A percentile compares a stretch with the other conserved stretches of the same genome.
These are phyloP conservation scores for Hafferia zeledoni DNA, from an alignment of 2,797 vertebrate genomes.

Conservation along the genomic window DNA sequence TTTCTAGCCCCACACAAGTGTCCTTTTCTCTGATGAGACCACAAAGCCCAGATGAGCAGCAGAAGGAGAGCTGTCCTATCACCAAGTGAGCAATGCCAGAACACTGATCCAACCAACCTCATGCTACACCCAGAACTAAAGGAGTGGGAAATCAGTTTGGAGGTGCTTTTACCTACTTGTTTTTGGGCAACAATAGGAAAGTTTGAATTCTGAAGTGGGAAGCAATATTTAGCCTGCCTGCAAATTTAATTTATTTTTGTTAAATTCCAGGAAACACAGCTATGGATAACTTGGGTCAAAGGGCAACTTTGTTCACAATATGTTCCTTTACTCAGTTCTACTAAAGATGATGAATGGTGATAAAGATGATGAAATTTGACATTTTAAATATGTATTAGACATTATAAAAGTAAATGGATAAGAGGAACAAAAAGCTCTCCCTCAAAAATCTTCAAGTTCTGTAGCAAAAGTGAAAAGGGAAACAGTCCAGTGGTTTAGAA, in stretches of 20 bases:
- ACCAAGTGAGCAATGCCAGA: fast-evolving
- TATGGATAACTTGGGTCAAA: neutral
- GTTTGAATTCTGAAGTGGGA: neutral
- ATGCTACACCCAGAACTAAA: neutral
- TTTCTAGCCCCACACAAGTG: neutral
- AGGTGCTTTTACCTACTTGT: neutral
- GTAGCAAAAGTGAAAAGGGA: neutral
- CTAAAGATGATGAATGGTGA: neutral
- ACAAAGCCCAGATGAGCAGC: neutral
- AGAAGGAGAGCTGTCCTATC: neutral
- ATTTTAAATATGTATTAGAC: neutral
- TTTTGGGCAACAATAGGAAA: neutral
- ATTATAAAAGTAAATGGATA: neutral
- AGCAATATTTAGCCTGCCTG: neutral
- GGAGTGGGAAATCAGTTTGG: neutral
- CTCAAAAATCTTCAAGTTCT: neutral
- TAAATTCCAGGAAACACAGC: neutral
- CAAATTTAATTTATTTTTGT: neutral
- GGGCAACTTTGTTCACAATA: neutral
- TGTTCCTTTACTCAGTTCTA: neutral
- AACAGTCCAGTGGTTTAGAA: neutral
- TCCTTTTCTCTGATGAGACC: neutral
- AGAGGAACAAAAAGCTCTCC: neutral
- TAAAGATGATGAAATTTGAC: neutral
- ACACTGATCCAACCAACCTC: neutral